Conservation (phyloP, 1,140 invertebrate species). For the silkworm (Bombyx mori) region ASM3026992v2 NC_085129.1:13103001-13103500, state of each 20-base stretch:
- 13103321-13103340: constrained; percentile 5
- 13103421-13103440: not conserved
- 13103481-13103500: no score
- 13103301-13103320: constrained; percentile 35
- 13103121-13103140: constrained; percentile 30
- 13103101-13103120: constrained; percentile 30
- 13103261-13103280: constrained; percentile 14
- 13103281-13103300: constrained; percentile 22
- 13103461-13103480: no score
- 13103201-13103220: constrained; percentile 28
- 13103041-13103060: constrained; percentile 20
- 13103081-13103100: constrained; percentile 28
- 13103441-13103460: not conserved
- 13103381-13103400: no score
- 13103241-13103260: constrained; percentile 39
- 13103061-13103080: constrained; percentile 23
- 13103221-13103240: constrained; percentile 21
- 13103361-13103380: no score
- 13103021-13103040: constrained; percentile 21
- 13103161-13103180: constrained; percentile 17
- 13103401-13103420: not conserved
- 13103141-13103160: constrained; percentile 16
- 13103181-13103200: constrained; percentile 21
- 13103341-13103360: no score
- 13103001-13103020: constrained; percentile 20